These are phyloP conservation scores for Gymnosoma rotundatum DNA, from an alignment of 2,888 invertebrate genomes.

Conservation along the genomic window DNA sequence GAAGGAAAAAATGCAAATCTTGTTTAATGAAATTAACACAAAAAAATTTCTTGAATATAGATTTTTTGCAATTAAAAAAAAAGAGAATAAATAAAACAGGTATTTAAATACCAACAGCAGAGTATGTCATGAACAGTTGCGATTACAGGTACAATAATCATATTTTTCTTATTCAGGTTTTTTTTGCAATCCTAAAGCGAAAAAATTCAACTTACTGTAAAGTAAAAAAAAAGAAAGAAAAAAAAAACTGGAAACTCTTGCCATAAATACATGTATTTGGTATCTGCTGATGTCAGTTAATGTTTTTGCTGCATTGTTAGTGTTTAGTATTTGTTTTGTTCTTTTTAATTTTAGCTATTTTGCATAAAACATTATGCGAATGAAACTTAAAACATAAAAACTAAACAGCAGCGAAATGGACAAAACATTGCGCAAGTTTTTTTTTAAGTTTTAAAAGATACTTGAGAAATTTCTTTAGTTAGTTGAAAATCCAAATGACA, in stretches of 20 bases:
- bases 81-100: slow-evolving; percentile 43
- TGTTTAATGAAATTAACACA: slow-evolving; percentile 53
- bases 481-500: slow-evolving; percentile 42
- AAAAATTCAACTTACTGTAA: slow-evolving; percentile 57
- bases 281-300: slow-evolving; percentile 56
- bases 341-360: slow-evolving; percentile 7
- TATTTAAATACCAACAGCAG: slow-evolving; percentile 42
- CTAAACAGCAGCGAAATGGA: slow-evolving; percentile 37
- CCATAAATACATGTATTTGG: slow-evolving; percentile 37
- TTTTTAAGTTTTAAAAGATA: slow-evolving; percentile 13
- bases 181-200: slow-evolving; percentile 46
- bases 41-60: slow-evolving; percentile 24
- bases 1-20: slow-evolving; percentile 62
- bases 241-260: slow-evolving; percentile 29
- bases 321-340: slow-evolving; percentile 18
- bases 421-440: slow-evolving; percentile 58
- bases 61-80: slow-evolving; percentile 22
- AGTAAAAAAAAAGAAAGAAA: slow-evolving; percentile 16
- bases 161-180: slow-evolving; percentile 4
- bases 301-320: slow-evolving; percentile 38
- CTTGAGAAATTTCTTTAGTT: slow-evolving; percentile 32
- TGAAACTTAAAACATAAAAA: slow-evolving; percentile 62
- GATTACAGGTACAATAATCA: slow-evolving; percentile 38
- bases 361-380: slow-evolving; percentile 49
- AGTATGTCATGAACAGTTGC: slow-evolving; percentile 62